These are phyloP conservation scores for Dioctria linearis DNA, from an alignment of 2,888 invertebrate species.

Conservation along the genomic window DNA sequence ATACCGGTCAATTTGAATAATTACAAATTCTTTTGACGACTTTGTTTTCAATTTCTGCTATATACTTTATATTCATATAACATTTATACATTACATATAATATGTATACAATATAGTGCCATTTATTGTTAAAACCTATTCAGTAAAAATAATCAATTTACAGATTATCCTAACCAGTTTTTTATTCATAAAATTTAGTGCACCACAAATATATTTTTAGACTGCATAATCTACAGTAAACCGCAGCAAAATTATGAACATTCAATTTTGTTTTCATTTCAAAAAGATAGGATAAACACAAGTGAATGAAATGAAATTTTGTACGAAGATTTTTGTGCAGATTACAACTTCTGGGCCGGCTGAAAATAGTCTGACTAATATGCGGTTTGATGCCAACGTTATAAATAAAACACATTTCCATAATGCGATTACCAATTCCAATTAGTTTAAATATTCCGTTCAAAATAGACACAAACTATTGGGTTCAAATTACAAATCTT, in stretches of 20 bases:
- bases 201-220: not conserved
- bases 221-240: slow-evolving; percentile 3
- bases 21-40: too few relatives aligned
- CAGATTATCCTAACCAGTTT: too few relatives aligned
- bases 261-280: not conserved
- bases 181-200: not conserved
- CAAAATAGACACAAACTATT: slow-evolving; percentile 24
- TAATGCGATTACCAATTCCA: slow-evolving; percentile 44
- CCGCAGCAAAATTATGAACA: not conserved
- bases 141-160: too few relatives aligned
- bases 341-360: slow-evolving; percentile 11
- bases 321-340: slow-evolving; percentile 22
- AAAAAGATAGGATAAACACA: not conserved
- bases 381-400: slow-evolving; percentile 30
- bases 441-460: slow-evolving; percentile 39
- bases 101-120: too few relatives aligned
- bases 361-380: slow-evolving; percentile 21
- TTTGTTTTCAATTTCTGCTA: too few relatives aligned
- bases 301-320: not conserved
- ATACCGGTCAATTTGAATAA: too few relatives aligned
- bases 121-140: too few relatives aligned
- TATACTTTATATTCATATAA: too few relatives aligned
- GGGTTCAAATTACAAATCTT: slow-evolving; percentile 10
- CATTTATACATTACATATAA: too few relatives aligned
- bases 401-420: slow-evolving; percentile 44